Evolutionary conservation across 92 coral and sea anemone species (phyloP).

Genomic region (Siderastrea siderea): DNA sequence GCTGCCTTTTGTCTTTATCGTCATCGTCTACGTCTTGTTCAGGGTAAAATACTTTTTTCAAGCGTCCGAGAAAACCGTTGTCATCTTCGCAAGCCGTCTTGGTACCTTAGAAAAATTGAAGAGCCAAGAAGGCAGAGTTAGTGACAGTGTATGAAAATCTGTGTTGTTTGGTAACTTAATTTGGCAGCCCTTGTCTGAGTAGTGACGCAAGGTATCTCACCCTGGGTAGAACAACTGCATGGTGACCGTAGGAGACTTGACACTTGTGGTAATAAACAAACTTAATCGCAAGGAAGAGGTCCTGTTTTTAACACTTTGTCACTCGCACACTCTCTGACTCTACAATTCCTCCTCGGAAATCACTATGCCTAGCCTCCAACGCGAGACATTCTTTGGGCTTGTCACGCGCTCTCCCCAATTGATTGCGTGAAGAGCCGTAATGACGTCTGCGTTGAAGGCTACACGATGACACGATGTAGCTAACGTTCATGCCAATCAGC

Average conservation of each 20-base stretch:
- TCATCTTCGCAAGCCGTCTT: slow-evolving; percentile 79
- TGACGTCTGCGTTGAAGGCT: no score
- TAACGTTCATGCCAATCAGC: no score
- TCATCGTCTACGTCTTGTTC: slow-evolving; percentile 56
- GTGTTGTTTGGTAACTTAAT: neutral
- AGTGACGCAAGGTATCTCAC: neutral
- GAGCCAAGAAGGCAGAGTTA: slow-evolving; percentile 54
- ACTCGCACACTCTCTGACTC: slow-evolving; percentile 25
- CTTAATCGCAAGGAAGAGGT: neutral
- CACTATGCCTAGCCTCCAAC: no score
- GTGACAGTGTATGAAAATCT: slow-evolving; percentile 30
- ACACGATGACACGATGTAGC: no score
- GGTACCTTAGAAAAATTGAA: slow-evolving; percentile 79
- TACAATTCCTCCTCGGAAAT: slow-evolving; percentile 26
- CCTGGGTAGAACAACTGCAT: neutral
- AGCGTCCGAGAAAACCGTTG: slow-evolving; percentile 72
- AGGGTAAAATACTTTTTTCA: slow-evolving; percentile 70
- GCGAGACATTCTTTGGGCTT: no score
- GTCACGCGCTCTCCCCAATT: no score
- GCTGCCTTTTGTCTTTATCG: slow-evolving; percentile 34
- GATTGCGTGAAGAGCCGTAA: no score
- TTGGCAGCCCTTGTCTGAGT: neutral
- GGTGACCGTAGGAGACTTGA: neutral
- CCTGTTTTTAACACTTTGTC: slow-evolving; percentile 24
- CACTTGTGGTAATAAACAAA: neutral